Base-by-base conservation (phyloP, 2,797 vertebrate species). In the Manis javanica region DNA sequence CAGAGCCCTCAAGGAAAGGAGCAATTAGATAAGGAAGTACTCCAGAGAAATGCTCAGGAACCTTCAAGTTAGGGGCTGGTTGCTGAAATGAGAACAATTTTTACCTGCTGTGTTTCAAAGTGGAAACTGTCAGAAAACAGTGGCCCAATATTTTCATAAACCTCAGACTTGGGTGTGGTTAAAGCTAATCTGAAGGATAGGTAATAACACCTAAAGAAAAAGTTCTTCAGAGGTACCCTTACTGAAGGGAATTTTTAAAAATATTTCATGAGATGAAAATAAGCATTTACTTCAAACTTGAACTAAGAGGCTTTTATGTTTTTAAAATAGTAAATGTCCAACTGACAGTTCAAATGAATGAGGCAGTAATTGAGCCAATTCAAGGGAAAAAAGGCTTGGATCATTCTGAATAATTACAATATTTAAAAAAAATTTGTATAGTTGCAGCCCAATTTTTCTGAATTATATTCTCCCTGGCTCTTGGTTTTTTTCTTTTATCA, bases 261-360 rank as follows among this genome's bases (percentile, higher is more conserved):
- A 46, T 61, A 34, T 66, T 84, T 10, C 24, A 66, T 23, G 66
- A 91, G 72, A 82, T 63, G n/a, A 82, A 91, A 94, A 81, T 4
- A 82, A 63, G 21, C 34, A 37, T 72, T 37, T 72, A 77, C n/a
- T 19, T 91, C 53, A 69, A 94, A 81, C 51, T 21, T 57, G 64
- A 96, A 91, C 66, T 91, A 79, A 92, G 88, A 89, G 23, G 7
- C 34, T 71, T 95, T 90, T 51, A 71, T 86, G 8, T 79, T 90
- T 87, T 63, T 90, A 61, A 10, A 83, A 79, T 16, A 81, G 68
- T 75, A 90, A 81, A 59, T 21, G 55, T 21, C 37, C 59, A 92
- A 64, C 5, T 69, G 64, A 79, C 18, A 64, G 9, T 87, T 55
- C 49, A 72, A 90, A 82, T 84, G 74, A 91, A 93, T 63, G 37